Conservation (phyloP, 2,797 vertebrate genomes). For the Sarcoramphus papa region DNA sequence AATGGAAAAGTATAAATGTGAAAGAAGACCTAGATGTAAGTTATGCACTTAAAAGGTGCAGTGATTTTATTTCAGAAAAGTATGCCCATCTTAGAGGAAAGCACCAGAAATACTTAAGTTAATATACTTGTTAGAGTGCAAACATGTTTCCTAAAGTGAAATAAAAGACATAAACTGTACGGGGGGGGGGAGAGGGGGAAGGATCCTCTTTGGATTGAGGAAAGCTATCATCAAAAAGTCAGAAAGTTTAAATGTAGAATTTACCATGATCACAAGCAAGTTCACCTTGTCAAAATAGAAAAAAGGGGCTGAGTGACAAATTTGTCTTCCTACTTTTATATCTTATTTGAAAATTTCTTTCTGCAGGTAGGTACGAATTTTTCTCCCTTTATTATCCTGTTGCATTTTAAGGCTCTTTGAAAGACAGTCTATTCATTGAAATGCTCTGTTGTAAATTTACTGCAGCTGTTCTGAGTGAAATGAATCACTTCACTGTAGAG, state of each 20-base stretch:
- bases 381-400: not conserved
- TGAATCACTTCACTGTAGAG: not conserved
- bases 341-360: not conserved
- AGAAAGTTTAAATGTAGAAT: not conserved
- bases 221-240: not conserved
- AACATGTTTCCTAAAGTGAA: not conserved
- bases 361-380: not conserved
- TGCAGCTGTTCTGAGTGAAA: not conserved
- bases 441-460: not conserved
- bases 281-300: not conserved
- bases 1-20: not conserved
- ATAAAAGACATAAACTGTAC: not conserved
- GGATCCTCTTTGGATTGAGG: not conserved
- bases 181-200: accelerated
- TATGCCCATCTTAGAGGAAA: not conserved
- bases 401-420: not conserved
- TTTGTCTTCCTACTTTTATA: not conserved
- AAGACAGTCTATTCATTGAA: not conserved
- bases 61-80: not conserved
- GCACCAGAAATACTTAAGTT: not conserved
- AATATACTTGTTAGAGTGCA: not conserved
- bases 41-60: not conserved
- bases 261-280: not conserved
- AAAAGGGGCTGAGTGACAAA: not conserved
- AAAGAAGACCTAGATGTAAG: not conserved